Evolutionary conservation across 37 sponge, comb jelly and placozoan genomes (phyloP).

Genomic region (Haliclona indistincta): DNA sequence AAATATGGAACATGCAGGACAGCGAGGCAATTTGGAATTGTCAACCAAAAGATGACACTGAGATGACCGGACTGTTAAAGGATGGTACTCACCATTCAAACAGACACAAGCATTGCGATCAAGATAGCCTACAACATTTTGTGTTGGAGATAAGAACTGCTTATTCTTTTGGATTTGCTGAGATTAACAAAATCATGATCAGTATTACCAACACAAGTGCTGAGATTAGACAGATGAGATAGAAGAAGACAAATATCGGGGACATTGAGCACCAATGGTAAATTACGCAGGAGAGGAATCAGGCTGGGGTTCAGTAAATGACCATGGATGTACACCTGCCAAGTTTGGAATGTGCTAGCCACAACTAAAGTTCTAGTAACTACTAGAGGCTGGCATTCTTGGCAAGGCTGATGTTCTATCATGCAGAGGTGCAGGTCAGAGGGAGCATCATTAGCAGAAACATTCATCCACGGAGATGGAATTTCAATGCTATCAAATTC

Average conservation of each 20-base stretch:
- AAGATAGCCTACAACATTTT: neutral
- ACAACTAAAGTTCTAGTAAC: neutral
- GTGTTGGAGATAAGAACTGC: neutral
- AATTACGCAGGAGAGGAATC: neutral
- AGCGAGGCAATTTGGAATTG: neutral
- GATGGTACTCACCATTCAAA: neutral
- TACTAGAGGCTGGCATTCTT: neutral
- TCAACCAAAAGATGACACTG: neutral
- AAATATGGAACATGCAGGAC: neutral
- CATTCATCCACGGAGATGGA: too few relatives aligned
- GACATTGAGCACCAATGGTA: neutral
- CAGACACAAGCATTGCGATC: neutral
- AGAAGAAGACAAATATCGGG: too few relatives aligned
- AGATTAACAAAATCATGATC: neutral
- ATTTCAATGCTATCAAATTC: too few relatives aligned
- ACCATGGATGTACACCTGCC: neutral
- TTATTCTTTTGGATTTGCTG: neutral
- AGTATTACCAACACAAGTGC: neutral
- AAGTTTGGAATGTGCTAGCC: neutral
- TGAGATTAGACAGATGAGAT: too few relatives aligned
- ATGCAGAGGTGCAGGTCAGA: too few relatives aligned
- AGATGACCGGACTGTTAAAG: neutral
- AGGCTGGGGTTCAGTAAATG: neutral
- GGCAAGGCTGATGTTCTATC: too few relatives aligned
- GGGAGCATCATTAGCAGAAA: too few relatives aligned